These are phyloP conservation scores for Tethea ocularis DNA, from an alignment of 2,888 invertebrate genomes.

Conservation along the genomic window DNA sequence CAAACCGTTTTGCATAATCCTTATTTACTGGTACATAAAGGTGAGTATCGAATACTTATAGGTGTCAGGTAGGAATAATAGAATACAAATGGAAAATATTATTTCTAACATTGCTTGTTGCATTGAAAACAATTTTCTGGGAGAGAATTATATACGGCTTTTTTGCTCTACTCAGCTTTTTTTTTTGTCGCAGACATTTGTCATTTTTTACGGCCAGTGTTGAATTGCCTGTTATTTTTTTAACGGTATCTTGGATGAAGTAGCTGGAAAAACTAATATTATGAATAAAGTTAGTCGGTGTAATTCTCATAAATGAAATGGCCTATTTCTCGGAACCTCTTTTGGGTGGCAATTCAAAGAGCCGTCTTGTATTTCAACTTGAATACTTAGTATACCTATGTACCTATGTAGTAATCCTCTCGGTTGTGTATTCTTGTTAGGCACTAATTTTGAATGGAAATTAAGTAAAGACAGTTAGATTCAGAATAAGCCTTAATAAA, in stretches of 20 bases:
- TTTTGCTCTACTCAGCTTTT: background rate
- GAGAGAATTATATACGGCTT: conserved; percentile 21
- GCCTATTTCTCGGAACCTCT: background rate
- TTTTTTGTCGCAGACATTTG: background rate
- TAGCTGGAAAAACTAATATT: background rate
- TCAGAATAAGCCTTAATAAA: too few species aligned
- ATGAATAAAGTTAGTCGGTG: background rate
- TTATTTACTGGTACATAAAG: conserved; percentile 24
- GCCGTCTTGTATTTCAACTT: too few species aligned
- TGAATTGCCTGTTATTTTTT: conserved; percentile 6
- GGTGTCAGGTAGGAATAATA: conserved; percentile 60
- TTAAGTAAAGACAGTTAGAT: too few species aligned
- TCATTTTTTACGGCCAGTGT: conserved; percentile 3
- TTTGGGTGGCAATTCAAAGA: background rate
- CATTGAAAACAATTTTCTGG: conserved; percentile 42
- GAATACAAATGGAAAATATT: conserved; percentile 52
- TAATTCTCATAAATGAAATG: background rate
- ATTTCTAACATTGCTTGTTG: conserved; percentile 51
- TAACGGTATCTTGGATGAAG: conserved; percentile 1
- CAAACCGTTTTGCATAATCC: conserved; percentile 21
- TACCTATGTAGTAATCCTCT: too few species aligned
- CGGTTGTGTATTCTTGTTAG: too few species aligned
- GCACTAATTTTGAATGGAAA: too few species aligned
- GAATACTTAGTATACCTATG: too few species aligned
- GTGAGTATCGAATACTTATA: conserved; percentile 28